Percentiles rank a stretch among this genome's conserved stretches.
These are phyloP conservation scores for Lepidonotus clava DNA, from an alignment of 2,888 invertebrate species.

Conservation along the genomic window DNA sequence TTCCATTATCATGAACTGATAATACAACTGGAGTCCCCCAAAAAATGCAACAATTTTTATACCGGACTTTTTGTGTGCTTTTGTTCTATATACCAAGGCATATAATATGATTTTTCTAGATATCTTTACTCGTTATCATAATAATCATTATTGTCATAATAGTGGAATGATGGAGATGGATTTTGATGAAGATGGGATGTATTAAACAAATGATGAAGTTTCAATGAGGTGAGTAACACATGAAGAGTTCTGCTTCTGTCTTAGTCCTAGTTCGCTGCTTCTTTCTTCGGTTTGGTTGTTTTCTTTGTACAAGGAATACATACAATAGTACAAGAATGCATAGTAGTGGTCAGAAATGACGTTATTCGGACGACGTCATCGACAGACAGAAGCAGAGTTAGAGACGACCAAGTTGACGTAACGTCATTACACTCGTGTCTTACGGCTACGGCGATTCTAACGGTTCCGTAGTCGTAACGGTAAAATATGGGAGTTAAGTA, in stretches of 20 bases:
- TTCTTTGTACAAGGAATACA: not conserved
- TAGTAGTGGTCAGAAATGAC: not conserved
- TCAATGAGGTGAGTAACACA: not conserved
- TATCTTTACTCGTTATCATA: not conserved
- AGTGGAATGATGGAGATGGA: not conserved
- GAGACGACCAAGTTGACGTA: too few species aligned
- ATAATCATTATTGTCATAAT: not conserved
- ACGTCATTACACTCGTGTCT: too few species aligned
- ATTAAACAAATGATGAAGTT: not conserved
- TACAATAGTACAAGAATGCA: not conserved
- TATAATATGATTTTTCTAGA: not conserved
- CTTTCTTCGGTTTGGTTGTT: not conserved
- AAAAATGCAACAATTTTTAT: constrained; percentile 12
- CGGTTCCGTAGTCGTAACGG: not conserved
- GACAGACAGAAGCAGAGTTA: not conserved
- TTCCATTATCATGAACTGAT: not conserved
- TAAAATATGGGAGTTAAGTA: not conserved
- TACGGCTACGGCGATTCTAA: too few species aligned
- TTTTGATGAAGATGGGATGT: not conserved
- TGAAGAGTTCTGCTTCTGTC: not conserved
- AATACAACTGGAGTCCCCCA: not conserved
- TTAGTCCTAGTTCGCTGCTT: not conserved
- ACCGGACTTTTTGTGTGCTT: not conserved
- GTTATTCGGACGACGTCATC: not conserved
- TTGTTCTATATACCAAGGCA: not conserved